Evolutionary conservation across 1,140 invertebrate genomes (phyloP).

Genomic region (Hyles euphorbiae): DNA sequence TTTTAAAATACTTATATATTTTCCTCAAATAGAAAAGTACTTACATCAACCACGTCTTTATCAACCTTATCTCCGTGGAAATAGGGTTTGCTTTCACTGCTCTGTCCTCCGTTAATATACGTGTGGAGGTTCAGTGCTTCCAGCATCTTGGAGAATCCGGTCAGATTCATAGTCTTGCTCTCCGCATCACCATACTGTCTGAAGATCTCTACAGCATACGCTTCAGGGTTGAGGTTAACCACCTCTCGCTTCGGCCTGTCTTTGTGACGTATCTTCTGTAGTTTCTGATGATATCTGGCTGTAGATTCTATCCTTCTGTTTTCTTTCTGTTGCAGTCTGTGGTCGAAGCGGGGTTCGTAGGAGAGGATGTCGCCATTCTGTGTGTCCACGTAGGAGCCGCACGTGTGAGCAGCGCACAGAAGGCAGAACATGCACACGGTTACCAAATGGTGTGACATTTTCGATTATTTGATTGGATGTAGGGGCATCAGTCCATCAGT

Average conservation of each 20-base stretch:
- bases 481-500: slow-evolving; percentile 5
- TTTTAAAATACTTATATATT: neutral
- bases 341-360: slow-evolving; percentile 33
- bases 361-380: slow-evolving; percentile 35
- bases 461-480: slow-evolving; percentile 12
- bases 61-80: slow-evolving; percentile 45
- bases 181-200: slow-evolving; percentile 75
- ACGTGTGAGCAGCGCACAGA: slow-evolving; percentile 83
- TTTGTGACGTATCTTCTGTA: slow-evolving; percentile 44
- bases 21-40: slow-evolving; percentile 11
- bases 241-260: slow-evolving; percentile 43
- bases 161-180: slow-evolving; percentile 78
- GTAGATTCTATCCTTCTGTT: slow-evolving; percentile 43
- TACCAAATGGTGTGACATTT: slow-evolving; percentile 77
- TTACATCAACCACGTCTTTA: slow-evolving; percentile 71
- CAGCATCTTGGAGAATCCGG: slow-evolving; percentile 81
- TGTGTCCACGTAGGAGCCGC: slow-evolving; percentile 77
- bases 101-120: slow-evolving; percentile 61
- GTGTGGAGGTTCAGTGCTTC: slow-evolving; percentile 77
- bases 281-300: slow-evolving; percentile 41
- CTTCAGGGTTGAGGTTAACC: slow-evolving; percentile 53
- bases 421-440: slow-evolving; percentile 88
- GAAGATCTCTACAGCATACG: slow-evolving; percentile 74
- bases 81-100: slow-evolving; percentile 40
- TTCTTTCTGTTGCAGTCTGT: slow-evolving; percentile 34